These are phyloP conservation scores for Diachasmimorpha longicaudata DNA, from an alignment of 1,140 invertebrate genomes.

Conservation along the genomic window DNA sequence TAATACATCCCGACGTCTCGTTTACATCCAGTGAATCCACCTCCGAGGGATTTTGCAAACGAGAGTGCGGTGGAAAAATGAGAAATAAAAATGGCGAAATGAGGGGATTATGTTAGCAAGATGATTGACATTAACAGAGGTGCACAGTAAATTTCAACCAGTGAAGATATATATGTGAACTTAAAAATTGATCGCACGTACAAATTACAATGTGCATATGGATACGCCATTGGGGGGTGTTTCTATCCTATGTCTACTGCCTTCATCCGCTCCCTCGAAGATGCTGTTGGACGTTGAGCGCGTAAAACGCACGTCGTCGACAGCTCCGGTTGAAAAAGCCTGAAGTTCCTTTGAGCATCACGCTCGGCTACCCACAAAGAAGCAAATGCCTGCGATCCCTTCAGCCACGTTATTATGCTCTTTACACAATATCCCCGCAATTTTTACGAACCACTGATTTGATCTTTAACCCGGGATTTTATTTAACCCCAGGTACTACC, in stretches of 20 bases:
- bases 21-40: neutral
- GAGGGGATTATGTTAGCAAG: neutral
- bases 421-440: conserved; percentile 57
- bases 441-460: neutral
- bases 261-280: neutral
- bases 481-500: neutral
- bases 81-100: neutral
- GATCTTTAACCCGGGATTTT: neutral
- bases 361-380: conserved; percentile 59
- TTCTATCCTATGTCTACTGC: neutral
- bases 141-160: neutral
- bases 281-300: neutral
- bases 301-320: conserved; percentile 28
- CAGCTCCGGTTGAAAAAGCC: conserved; percentile 9
- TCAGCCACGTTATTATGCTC: conserved; percentile 55
- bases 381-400: conserved; percentile 30
- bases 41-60: neutral
- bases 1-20: neutral
- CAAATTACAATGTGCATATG: neutral
- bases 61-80: neutral
- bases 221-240: neutral
- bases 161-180: neutral
- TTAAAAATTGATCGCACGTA: neutral
- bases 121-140: conserved; percentile 2
- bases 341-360: conserved; percentile 55